Percentiles rank a stretch among this genome's conserved stretches.
phyloP scores from a whole-genome alignment of 2,888 invertebrate species.

The Yponomeuta plumbellus region DNA sequence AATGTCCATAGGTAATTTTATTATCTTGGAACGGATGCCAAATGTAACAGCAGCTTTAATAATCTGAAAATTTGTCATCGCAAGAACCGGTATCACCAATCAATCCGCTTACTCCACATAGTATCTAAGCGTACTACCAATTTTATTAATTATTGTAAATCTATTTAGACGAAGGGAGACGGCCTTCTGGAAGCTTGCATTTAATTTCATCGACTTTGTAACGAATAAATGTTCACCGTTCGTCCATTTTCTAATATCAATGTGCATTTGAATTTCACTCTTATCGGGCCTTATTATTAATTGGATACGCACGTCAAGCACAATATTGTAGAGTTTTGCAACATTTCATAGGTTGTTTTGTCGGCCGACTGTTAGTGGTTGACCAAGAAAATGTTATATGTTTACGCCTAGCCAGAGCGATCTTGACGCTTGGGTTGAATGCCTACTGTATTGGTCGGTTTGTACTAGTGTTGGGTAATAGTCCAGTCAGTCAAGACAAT shows the following conservation, averaged over 20 bases:
- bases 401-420: background rate
- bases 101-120: too few relatives aligned
- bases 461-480: too few relatives aligned
- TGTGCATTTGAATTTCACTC: background rate
- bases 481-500: too few relatives aligned
- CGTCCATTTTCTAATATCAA: background rate
- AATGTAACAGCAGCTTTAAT: too few relatives aligned
- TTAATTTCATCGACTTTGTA: background rate
- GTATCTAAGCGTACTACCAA: too few relatives aligned
- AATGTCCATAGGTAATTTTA: too few relatives aligned
- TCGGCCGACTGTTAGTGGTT: background rate
- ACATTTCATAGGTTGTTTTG: background rate
- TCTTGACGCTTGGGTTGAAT: background rate
- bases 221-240: background rate
- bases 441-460: background rate
- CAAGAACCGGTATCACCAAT: too few relatives aligned
- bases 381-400: background rate
- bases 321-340: conserved; percentile 1
- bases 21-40: too few relatives aligned
- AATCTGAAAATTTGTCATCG: too few relatives aligned
- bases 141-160: too few relatives aligned
- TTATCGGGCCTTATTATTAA: background rate
- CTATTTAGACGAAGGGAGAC: too few relatives aligned
- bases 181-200: too few relatives aligned
- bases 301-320: background rate